Percentiles rank a stretch among this genome's conserved stretches.
These are phyloP conservation scores for Opisthocomus hoazin DNA, from an alignment of 2,113 vertebrate species.

Conservation along the genomic window DNA sequence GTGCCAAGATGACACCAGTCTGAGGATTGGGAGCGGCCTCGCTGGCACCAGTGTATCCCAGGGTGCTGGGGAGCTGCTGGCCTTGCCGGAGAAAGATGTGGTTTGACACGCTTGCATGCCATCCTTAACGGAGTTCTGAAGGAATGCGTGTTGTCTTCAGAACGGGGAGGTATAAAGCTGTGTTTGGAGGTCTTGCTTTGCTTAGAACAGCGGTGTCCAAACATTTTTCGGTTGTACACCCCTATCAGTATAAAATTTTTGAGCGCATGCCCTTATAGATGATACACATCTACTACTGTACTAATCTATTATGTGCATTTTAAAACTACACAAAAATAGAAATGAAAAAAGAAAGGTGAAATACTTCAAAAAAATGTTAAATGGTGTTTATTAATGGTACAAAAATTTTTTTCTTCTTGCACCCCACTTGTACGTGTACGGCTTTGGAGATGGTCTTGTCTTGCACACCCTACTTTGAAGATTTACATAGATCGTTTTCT, in stretches of 20 bases:
- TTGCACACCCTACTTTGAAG: accelerated
- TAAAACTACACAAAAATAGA: background rate
- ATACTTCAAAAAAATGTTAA: background rate
- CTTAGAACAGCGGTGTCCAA: background rate
- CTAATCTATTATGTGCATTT: background rate
- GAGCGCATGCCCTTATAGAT: background rate
- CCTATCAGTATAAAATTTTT: no score
- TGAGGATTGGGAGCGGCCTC: background rate
- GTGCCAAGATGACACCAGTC: no score
- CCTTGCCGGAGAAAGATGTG: background rate
- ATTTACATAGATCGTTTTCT: no score
- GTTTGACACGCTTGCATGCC: background rate
- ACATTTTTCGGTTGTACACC: background rate
- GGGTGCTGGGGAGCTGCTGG: background rate
- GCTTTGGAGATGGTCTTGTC: background rate
- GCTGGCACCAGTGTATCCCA: accelerated
- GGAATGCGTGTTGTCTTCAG: background rate
- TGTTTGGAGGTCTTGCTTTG: background rate
- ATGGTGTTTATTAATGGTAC: background rate
- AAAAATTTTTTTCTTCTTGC: background rate
- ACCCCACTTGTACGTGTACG: background rate
- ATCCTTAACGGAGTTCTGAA: background rate
- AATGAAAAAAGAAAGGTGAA: background rate
- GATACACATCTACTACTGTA: background rate
- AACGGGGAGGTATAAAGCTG: background rate